Base-by-base conservation (phyloP, 2,797 vertebrate species). In the Sebastes reedi region DNA sequence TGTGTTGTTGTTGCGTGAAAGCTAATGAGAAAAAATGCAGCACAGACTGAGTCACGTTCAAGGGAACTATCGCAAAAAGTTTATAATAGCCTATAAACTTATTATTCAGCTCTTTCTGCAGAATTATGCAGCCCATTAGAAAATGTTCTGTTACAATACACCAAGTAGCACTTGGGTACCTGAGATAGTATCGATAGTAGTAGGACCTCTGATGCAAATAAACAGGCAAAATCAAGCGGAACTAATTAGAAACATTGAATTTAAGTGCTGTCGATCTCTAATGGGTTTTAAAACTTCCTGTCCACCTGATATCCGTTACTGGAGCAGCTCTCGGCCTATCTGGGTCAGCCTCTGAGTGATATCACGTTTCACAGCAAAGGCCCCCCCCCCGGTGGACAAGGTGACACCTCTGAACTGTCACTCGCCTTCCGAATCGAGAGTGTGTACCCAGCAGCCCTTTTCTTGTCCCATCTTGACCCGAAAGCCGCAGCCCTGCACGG, bases 381-480 rank as follows among this genome's bases (percentile, higher is more conserved):
- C 72, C 83, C 30, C 30, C 30, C 72, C 83, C 30, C 30, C 30
- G n/a, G 81, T 25, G 73, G 83, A 88, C 75, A 86, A 86, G 89
- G 88, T 87, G 89, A 92, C 91, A 89, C 87, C 88, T 58, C 82
- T 90, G 91, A 90, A 86, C 93, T 69, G 88, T 87, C 92, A 88
- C 91, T 92, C 82, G 72, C 83, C 88, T 83, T 83, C 73, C 62
- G 73, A 85, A 85, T 75, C 74, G 77, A 89, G 89, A 83, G 77
- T 71, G 82, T 32, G 72, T 24, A 67, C 81, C 85, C 80, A 75
- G 79, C 71, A 87, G 84, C 85, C 85, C 87, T 83, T 88, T 54
- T 87, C 82, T 85, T 91, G 91, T 92, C 88, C 86, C 80, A 75
- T 91, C 89, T 83, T 89, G 91, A 91, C 91, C 90, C 13, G 80